A percentile compares a stretch with the other conserved stretches of the same genome.
Evolutionary conservation across 2,113 vertebrate species (phyloP).

Genomic region (Phodopus roborovskii): DNA sequence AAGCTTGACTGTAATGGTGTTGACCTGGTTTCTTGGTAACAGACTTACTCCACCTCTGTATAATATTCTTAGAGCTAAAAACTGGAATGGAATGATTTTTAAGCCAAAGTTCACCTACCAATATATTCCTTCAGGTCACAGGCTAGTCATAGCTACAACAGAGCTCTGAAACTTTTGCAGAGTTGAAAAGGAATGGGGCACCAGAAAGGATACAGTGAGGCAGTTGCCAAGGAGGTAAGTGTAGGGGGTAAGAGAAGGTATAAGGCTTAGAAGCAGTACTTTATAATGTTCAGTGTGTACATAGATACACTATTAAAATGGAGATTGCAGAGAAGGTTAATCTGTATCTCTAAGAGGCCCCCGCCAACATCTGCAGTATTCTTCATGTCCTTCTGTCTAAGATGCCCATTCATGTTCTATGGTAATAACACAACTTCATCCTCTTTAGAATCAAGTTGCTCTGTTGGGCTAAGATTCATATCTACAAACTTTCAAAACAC

Average conservation of each 20-base stretch:
- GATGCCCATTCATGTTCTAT: no score
- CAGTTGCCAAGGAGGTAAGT: neutral
- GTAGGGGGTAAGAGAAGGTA: neutral
- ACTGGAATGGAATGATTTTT: neutral
- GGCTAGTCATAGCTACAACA: neutral
- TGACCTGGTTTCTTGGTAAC: neutral
- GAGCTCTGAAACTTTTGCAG: constrained; percentile 11
- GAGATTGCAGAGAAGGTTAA: no score
- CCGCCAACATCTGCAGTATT: no score
- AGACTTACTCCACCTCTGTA: neutral
- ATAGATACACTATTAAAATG: no score
- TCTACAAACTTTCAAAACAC: no score
- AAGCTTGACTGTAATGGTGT: constrained; percentile 3
- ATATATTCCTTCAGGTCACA: constrained; percentile 7
- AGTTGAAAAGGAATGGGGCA: neutral
- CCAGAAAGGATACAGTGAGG: neutral
- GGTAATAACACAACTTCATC: no score
- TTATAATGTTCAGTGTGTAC: constrained; percentile 49
- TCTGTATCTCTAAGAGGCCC: no score
- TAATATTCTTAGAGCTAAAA: constrained; percentile 6
- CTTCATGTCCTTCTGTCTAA: no score
- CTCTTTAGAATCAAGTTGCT: no score
- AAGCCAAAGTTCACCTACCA: neutral
- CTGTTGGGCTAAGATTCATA: no score
- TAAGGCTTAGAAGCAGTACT: neutral